phyloP scores from a whole-genome alignment of 1,140 invertebrate genomes.

The Brachystomella parvula region DNA sequence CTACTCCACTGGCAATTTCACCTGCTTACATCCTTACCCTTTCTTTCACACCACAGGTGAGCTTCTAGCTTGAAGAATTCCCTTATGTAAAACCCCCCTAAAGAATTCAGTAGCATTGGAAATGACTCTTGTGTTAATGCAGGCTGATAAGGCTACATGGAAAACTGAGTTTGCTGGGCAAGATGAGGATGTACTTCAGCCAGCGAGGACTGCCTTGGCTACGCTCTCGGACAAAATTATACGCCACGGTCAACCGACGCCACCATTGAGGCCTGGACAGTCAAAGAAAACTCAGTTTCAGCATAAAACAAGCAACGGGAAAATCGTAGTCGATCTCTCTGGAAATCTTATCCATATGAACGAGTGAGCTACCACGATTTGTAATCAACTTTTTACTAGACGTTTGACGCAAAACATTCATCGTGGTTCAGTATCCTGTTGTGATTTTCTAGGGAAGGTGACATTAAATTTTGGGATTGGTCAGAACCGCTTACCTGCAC shows the following conservation, averaged over 20 bases:
- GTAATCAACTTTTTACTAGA: no score
- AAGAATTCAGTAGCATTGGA: no score
- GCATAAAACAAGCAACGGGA: constrained; percentile 18
- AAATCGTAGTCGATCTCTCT: no score
- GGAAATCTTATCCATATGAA: no score
- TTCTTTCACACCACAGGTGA: constrained; percentile 18
- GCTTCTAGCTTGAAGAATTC: background rate
- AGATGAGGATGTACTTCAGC: constrained; percentile 19
- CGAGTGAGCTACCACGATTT: no score
- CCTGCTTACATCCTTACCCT: constrained; percentile 31
- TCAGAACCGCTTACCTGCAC: background rate
- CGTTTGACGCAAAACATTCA: no score
- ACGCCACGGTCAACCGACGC: background rate
- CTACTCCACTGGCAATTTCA: constrained; percentile 16
- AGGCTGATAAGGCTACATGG: background rate
- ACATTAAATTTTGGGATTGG: background rate
- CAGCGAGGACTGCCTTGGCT: background rate
- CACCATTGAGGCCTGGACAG: background rate
- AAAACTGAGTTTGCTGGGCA: background rate
- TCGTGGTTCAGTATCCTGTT: background rate
- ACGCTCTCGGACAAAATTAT: constrained; percentile 8
- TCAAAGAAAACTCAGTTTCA: constrained; percentile 9
- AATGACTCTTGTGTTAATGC: no score
- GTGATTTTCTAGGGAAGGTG: constrained; percentile 7
- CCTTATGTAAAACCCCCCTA: background rate